phyloP scores from a whole-genome alignment of 2,113 vertebrate genomes.

The Hippocampus barbouri region DNA sequence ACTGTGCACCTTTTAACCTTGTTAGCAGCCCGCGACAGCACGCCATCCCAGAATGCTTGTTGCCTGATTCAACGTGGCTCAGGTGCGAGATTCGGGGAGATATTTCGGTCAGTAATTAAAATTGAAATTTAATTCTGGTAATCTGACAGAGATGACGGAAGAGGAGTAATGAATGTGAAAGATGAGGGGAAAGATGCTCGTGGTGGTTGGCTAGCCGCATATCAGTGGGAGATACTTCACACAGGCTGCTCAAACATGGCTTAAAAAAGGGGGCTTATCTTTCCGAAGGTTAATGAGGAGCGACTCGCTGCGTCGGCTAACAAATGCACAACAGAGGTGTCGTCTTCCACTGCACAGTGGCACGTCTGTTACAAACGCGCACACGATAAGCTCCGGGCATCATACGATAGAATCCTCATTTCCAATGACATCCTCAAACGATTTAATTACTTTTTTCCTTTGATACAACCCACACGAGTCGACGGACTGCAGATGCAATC shows the following conservation, averaged over 20 bases:
- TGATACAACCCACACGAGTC: conserved; percentile 59
- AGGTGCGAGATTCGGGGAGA: conserved; percentile 71
- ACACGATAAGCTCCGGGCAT: conserved; percentile 60
- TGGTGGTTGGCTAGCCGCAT: conserved; percentile 50
- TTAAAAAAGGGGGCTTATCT: conserved; percentile 76
- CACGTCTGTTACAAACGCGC: conserved; percentile 37
- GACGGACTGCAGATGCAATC: conserved; percentile 64
- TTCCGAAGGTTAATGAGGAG: conserved; percentile 77
- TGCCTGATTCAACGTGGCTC: conserved; percentile 72
- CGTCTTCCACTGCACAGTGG: conserved; percentile 49
- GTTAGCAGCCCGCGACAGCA: conserved; percentile 64
- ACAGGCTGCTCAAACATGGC: conserved; percentile 72
- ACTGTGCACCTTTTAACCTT: conserved; percentile 75
- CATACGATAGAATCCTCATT: conserved; percentile 65
- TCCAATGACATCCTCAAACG: conserved; percentile 68
- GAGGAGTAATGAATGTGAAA: conserved; percentile 45
- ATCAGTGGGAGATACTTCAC: conserved; percentile 69
- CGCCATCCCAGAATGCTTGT: conserved; percentile 62
- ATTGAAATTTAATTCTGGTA: conserved; percentile 71
- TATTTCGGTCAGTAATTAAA: conserved; percentile 64
- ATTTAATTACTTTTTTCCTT: conserved; percentile 71
- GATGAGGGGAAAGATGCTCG: conserved; percentile 22
- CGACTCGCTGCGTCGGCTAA: conserved; percentile 54
- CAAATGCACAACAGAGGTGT: conserved; percentile 63
- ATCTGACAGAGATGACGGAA: conserved; percentile 50